Percentiles rank a stretch among this genome's conserved stretches.
These are phyloP conservation scores for Atopsyche davidsoni DNA, from an alignment of 1,140 invertebrate genomes.

Conservation along the genomic window DNA sequence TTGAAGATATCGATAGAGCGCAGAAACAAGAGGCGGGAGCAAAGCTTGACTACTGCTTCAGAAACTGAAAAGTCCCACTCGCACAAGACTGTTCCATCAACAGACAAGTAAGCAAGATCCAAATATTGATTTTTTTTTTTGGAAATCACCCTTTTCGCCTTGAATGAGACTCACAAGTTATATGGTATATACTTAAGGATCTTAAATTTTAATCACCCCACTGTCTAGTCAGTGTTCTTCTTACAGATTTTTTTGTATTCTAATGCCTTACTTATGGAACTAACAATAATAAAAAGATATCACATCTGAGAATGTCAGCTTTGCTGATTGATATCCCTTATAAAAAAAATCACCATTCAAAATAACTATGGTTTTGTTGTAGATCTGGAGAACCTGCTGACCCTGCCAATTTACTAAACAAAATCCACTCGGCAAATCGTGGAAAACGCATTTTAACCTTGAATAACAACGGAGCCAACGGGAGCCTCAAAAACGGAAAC, in stretches of 20 bases:
- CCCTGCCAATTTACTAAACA: constrained; percentile 12
- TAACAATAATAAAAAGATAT: too few species aligned
- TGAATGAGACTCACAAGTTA: too few species aligned
- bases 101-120: constrained; percentile 42
- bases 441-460: constrained; percentile 11
- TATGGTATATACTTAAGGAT: too few species aligned
- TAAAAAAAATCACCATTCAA: too few species aligned
- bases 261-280: too few species aligned
- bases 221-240: too few species aligned
- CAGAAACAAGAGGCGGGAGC: constrained; percentile 52
- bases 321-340: too few species aligned
- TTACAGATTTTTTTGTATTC: too few species aligned
- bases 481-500: constrained; percentile 7
- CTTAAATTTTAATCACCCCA: too few species aligned
- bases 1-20: constrained; percentile 48
- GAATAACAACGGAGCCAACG: too few species aligned
- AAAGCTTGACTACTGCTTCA: constrained; percentile 58
- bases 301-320: too few species aligned
- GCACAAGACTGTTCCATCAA: constrained; percentile 47
- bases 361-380: constrained; percentile 3
- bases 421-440: constrained; percentile 15
- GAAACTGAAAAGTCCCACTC: constrained; percentile 70
- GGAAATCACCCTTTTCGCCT: neutral
- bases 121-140: constrained; percentile 3
- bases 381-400: constrained; percentile 23